Evolutionary conservation across 2,797 vertebrate species (phyloP).

Genomic region (Chiroxiphia lanceolata): DNA sequence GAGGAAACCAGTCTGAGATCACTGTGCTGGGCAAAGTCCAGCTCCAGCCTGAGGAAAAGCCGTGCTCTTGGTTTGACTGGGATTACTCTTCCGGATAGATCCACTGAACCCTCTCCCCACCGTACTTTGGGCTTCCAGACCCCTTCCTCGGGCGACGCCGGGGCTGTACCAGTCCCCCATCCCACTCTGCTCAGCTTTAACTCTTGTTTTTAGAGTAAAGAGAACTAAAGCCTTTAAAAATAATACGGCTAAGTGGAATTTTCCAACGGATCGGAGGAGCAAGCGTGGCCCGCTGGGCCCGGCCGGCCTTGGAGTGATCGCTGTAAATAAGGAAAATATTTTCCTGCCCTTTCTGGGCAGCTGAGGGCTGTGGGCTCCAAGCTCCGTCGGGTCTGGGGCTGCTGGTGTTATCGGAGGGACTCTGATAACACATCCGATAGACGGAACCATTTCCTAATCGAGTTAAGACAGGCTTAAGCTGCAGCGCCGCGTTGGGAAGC

Average conservation of each 20-base stretch:
- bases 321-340: background rate
- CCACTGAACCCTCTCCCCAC: rapidly evolving
- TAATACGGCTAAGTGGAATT: background rate
- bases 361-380: background rate
- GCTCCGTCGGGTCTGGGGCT: background rate
- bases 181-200: background rate
- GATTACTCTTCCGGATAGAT: background rate
- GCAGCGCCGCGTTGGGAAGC: background rate
- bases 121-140: rapidly evolving
- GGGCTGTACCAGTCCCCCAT: background rate
- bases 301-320: background rate
- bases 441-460: background rate
- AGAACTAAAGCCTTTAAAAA: constrained; percentile 21
- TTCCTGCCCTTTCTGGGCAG: background rate
- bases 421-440: background rate
- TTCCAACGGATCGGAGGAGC: background rate
- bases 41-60: background rate
- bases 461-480: background rate
- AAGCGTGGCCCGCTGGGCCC: rapidly evolving
- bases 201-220: constrained; percentile 16
- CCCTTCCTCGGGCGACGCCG: background rate
- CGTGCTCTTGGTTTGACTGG: background rate
- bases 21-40: background rate
- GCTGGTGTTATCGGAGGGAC: background rate
- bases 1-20: background rate